Conservation (phyloP, 2,113 vertebrate genomes). For the Mastomys coucha region DNA sequence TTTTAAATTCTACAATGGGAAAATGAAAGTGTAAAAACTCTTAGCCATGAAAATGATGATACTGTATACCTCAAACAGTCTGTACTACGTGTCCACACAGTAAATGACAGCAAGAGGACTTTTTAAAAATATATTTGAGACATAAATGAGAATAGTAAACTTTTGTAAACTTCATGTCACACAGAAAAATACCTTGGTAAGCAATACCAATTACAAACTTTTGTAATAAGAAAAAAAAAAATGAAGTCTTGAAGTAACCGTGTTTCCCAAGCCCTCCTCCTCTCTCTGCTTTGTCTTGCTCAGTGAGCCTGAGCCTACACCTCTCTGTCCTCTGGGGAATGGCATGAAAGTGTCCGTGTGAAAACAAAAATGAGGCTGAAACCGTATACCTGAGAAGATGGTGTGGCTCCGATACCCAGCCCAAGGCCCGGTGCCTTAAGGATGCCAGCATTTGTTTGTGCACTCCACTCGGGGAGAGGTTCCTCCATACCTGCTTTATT, state of each 20-base stretch:
- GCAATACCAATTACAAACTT: constrained; percentile 62
- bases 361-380: constrained; percentile 79
- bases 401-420: constrained; percentile 75
- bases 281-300: constrained; percentile 45
- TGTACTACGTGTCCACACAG: not conserved
- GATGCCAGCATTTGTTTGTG: constrained; percentile 79
- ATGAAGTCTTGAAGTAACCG: constrained; percentile 68
- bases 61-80: constrained; percentile 57
- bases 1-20: constrained; percentile 46
- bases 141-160: constrained; percentile 44
- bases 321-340: constrained; percentile 64
- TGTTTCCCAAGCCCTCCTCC: not conserved
- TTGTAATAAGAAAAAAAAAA: constrained; percentile 31
- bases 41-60: constrained; percentile 30
- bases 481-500: constrained; percentile 67
- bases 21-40: constrained; percentile 38
- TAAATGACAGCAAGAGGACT: constrained; percentile 22
- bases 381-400: constrained; percentile 73
- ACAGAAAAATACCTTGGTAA: constrained; percentile 46
- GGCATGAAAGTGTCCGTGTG: constrained; percentile 74
- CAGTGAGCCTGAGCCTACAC: constrained; percentile 44
- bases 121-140: constrained; percentile 44
- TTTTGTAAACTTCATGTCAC: constrained; percentile 51
- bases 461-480: constrained; percentile 63
- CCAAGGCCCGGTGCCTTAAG: constrained; percentile 60